Evolutionary conservation across 2,888 invertebrate genomes (phyloP).

Genomic region (Athalia cordata): DNA sequence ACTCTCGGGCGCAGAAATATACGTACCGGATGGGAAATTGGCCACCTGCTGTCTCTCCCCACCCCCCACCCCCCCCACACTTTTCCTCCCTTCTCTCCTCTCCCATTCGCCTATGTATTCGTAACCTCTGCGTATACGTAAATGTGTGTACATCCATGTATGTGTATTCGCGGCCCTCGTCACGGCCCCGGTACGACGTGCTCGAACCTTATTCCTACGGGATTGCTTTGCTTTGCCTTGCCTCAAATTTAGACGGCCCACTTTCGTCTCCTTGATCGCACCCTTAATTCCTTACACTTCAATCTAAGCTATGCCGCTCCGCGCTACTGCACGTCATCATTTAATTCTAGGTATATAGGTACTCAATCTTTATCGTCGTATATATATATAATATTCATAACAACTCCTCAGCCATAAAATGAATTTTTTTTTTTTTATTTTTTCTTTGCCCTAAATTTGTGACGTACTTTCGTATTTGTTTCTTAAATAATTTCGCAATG

Average conservation of each 20-base stretch:
- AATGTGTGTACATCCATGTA: not conserved
- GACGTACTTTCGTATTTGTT: too few species aligned
- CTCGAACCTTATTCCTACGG: constrained; percentile 29
- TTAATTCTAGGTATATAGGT: too few species aligned
- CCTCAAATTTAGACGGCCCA: not conserved
- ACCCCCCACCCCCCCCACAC: not conserved
- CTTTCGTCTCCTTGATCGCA: not conserved
- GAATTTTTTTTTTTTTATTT: too few species aligned
- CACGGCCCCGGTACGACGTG: constrained; percentile 12
- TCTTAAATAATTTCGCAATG: too few species aligned
- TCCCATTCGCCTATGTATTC: not conserved
- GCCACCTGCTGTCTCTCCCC: constrained; percentile 41
- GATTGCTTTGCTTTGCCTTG: not conserved
- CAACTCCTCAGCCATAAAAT: too few species aligned
- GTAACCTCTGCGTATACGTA: not conserved
- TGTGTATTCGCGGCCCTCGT: constrained; percentile 14
- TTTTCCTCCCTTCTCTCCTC: not conserved
- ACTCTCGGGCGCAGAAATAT: constrained; percentile 37
- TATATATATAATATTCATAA: too few species aligned
- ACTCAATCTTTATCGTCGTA: too few species aligned
- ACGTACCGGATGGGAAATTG: constrained; percentile 44
- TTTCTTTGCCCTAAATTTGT: too few species aligned
- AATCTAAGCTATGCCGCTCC: not conserved
- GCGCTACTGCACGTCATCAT: too few species aligned
- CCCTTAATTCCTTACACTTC: not conserved